These are phyloP conservation scores for Theonella swinhoei DNA, from an alignment of 37 sponge, comb jelly and placozoan species.

Conservation along the genomic window DNA sequence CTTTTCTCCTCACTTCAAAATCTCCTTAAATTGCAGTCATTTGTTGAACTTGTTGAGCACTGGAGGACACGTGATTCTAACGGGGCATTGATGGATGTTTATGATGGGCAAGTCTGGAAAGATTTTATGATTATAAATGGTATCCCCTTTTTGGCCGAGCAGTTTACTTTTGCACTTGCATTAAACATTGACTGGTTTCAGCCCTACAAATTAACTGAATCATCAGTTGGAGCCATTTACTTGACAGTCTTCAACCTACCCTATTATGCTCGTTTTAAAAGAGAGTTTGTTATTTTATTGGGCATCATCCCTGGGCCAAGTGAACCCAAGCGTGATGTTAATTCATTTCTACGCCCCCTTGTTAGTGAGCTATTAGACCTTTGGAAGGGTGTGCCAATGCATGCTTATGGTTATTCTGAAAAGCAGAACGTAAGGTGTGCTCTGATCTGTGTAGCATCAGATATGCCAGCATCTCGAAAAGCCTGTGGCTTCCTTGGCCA, in stretches of 20 bases:
- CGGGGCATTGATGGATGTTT: constrained; percentile 27
- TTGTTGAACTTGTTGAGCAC: constrained; percentile 38
- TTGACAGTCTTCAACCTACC: constrained; percentile 54
- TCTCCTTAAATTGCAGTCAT: neutral
- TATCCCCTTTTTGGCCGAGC: neutral
- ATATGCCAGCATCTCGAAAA: constrained; percentile 55
- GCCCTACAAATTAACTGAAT: constrained; percentile 27
- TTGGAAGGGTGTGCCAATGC: constrained; percentile 9
- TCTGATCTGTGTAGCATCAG: constrained; percentile 32
- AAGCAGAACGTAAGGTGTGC: neutral
- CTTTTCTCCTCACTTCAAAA: constrained; percentile 8
- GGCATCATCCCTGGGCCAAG: constrained; percentile 56
- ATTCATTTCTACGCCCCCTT: constrained; percentile 40
- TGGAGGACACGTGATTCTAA: constrained; percentile 14
- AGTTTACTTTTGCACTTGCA: constrained; percentile 23
- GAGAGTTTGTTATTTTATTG: constrained; percentile 39
- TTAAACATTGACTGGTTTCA: constrained; percentile 71
- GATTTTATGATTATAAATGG: constrained; percentile 9
- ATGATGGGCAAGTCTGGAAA: constrained; percentile 52
- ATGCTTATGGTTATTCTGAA: neutral
- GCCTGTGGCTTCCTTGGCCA: constrained; percentile 48
- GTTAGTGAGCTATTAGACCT: constrained; percentile 28
- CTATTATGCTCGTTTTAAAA: constrained; percentile 7
- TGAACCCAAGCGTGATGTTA: constrained; percentile 32
- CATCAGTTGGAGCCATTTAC: constrained; percentile 60